Evolutionary conservation across 1,140 invertebrate species (phyloP).

Genomic region (Lepidurus couesii): DNA sequence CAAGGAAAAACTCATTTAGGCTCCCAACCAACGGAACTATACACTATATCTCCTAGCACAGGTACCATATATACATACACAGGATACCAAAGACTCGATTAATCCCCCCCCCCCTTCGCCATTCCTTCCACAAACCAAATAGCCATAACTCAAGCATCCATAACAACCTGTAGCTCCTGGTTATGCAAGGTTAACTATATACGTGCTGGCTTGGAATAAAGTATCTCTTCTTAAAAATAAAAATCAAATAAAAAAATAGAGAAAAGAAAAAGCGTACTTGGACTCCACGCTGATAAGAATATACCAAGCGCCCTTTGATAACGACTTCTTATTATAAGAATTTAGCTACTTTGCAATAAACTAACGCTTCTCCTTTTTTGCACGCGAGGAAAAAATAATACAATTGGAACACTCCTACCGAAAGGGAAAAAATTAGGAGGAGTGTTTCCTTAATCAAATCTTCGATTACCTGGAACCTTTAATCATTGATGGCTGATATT

Average conservation of each 20-base stretch:
- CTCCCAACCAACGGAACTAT: too few species aligned
- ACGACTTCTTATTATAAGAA: conserved; percentile 9
- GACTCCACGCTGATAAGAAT: neutral
- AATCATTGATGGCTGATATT: neutral
- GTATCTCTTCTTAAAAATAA: neutral
- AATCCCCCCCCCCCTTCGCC: neutral
- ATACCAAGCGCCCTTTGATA: neutral
- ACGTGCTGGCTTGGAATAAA: neutral
- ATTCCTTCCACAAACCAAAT: neutral
- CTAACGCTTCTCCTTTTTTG: neutral
- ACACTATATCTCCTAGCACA: too few species aligned
- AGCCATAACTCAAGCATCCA: conserved; percentile 10
- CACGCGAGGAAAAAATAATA: neutral
- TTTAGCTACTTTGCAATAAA: conserved; percentile 4
- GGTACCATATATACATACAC: too few species aligned
- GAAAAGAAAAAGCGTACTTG: neutral
- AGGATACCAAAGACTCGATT: too few species aligned
- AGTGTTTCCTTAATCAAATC: conserved; percentile 15
- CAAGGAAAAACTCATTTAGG: too few species aligned
- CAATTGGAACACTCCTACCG: neutral
- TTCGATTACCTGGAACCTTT: neutral
- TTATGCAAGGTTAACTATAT: conserved; percentile 22
- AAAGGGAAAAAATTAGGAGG: neutral
- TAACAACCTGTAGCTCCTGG: conserved; percentile 13
- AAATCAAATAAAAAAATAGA: neutral